phyloP scores from a whole-genome alignment of 1,140 invertebrate species.

The Sarcophaga bullata region DNA sequence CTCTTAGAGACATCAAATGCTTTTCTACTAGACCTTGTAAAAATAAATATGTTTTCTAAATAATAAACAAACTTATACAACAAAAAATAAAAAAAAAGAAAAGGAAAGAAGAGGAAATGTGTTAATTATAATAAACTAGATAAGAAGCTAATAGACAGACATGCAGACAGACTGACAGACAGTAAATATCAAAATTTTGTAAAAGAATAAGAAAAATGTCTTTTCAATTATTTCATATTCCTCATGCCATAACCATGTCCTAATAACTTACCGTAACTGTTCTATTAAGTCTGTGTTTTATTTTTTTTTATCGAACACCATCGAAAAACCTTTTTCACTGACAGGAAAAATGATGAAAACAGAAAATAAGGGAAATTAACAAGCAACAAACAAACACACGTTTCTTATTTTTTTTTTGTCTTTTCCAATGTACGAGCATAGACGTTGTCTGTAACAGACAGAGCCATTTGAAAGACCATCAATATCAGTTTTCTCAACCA shows the following conservation, averaged over 20 bases:
- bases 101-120: not conserved
- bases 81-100: not conserved
- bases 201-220: not conserved
- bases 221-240: not conserved
- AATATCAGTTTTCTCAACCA: not conserved
- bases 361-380: too few species aligned
- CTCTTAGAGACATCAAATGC: not conserved
- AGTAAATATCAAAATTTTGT: not conserved
- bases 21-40: conserved; percentile 1
- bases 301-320: not conserved
- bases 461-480: conserved; percentile 9
- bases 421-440: too few species aligned
- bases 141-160: not conserved
- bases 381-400: not conserved
- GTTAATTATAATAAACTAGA: conserved; percentile 25
- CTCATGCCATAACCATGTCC: not conserved
- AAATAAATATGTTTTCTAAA: not conserved
- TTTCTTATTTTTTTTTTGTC: not conserved
- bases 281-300: not conserved
- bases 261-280: too few species aligned
- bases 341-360: not conserved
- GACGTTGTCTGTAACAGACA: too few species aligned
- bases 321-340: not conserved
- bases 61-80: too few species aligned
- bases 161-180: too few species aligned